Percentiles rank a stretch among this genome's conserved stretches.
Conservation (phyloP, 2,113 vertebrate species). For the Boulengeromyrus knoepffleri region DNA sequence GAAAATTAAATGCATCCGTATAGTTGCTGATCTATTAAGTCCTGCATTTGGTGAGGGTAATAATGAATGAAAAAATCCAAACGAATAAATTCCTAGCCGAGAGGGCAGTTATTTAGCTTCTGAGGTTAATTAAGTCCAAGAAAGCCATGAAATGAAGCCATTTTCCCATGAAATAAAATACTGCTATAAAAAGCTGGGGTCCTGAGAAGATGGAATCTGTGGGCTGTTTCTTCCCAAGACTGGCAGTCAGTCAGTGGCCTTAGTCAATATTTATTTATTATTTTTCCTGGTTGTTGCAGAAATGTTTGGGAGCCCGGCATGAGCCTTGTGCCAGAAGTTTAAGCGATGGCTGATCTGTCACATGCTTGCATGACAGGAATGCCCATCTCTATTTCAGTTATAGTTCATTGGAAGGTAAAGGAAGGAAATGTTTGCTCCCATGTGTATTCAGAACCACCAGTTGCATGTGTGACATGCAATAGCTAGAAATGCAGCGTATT, state of each 20-base stretch:
- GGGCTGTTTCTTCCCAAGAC: background rate
- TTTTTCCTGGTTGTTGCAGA: background rate
- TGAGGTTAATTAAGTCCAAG: background rate
- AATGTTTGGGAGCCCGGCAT: background rate
- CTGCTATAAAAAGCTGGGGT: constrained; percentile 6
- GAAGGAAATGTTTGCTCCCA: background rate
- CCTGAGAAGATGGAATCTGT: background rate
- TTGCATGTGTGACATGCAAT: background rate
- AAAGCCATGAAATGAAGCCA: background rate
- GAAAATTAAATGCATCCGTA: background rate
- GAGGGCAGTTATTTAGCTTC: background rate
- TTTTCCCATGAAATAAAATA: constrained; percentile 9
- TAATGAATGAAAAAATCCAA: background rate
- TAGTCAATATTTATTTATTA: background rate
- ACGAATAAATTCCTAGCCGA: background rate
- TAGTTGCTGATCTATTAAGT: background rate
- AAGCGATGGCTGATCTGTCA: background rate
- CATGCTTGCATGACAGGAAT: background rate
- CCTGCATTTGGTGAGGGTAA: background rate
- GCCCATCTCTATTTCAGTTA: background rate
- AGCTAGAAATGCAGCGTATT: background rate
- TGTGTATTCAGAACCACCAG: background rate
- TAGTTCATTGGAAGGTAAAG: background rate
- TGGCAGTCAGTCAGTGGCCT: background rate
- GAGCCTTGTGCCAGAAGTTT: background rate